Conservation (phyloP, 2,113 vertebrate genomes). For the Acrocephalus kingi region DNA sequence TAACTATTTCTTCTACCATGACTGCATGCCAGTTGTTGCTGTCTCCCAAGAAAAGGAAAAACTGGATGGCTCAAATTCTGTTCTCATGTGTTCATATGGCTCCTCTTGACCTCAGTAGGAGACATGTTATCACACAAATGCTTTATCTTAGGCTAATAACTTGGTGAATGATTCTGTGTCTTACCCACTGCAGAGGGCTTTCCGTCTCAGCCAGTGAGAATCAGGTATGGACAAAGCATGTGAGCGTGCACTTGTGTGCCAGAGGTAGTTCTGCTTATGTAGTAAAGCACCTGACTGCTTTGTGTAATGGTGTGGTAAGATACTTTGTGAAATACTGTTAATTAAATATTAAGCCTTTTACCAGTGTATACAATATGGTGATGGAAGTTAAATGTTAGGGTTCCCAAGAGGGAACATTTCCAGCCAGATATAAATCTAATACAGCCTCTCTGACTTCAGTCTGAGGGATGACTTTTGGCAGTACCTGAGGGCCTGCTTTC, state of each 20-base stretch:
- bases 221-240: fast-evolving
- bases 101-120: background rate
- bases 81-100: background rate
- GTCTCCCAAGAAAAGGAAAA: background rate
- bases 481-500: background rate
- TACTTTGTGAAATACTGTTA: background rate
- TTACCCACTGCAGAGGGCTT: background rate
- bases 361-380: background rate
- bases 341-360: background rate
- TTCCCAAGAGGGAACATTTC: background rate
- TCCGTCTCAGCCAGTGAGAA: background rate
- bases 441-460: background rate
- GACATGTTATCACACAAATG: background rate
- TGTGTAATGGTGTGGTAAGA: background rate
- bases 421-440: background rate
- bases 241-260: background rate
- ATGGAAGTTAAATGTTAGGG: background rate
- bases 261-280: background rate
- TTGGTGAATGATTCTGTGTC: background rate
- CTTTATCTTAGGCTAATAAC: background rate
- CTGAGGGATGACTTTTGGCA: background rate
- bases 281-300: background rate
- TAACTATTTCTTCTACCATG: background rate
- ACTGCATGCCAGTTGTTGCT: background rate
- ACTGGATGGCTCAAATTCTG: background rate